Base-by-base conservation (phyloP, 2,888 invertebrate species). In the Nomada goodeniana region DNA sequence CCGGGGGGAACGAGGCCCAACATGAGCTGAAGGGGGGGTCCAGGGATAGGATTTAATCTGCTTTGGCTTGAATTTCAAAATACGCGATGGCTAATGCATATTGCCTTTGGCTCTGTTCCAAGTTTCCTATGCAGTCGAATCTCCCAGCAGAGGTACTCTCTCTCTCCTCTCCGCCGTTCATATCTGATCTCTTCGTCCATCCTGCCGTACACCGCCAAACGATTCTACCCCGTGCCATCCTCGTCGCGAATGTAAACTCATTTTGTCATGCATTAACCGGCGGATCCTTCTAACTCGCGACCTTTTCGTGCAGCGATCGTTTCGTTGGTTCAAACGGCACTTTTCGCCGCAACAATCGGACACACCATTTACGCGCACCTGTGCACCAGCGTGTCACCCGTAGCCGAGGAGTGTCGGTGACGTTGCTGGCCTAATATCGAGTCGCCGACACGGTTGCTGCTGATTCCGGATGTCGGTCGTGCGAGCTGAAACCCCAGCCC, bases 61-160 rank as follows among this genome's bases (percentile, higher is more conserved):
- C 91, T 91, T 91, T 90, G 89, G 91, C 91, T 92, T 90, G 91
- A 91, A 92, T 92, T 91, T 92, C 91, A 91, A 92, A 88, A 92
- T 91, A 89, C 89, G 89, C 89, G 91, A 92, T 90, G 87, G 91
- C 91, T 92, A 92, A 93, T 92, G 91, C 92, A 92, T 92, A 91
- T 92, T 93, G 91, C 91, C 89, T 91, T 92, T 93, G 93, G 93
- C 93, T 68, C 53, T 42, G 75, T 75, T 91, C 93, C 93, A 93
- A 92, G 84, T 91, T 86, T 76, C 86, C 90, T 88, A 89, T 89
- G 88, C 90, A 82, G 88, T 87, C 88, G 86, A 90, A 89, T 88
- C 78, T 72, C 80, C 67, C 13, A 29, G 67, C 74, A 72, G 47
- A 50, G 60, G 60, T 63, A 44, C 68, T 36, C 71, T 50, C 84